Percentiles rank a stretch among this genome's conserved stretches.
These are phyloP conservation scores for Alligator sinensis DNA, from an alignment of 2,113 vertebrate genomes.

Conservation along the genomic window DNA sequence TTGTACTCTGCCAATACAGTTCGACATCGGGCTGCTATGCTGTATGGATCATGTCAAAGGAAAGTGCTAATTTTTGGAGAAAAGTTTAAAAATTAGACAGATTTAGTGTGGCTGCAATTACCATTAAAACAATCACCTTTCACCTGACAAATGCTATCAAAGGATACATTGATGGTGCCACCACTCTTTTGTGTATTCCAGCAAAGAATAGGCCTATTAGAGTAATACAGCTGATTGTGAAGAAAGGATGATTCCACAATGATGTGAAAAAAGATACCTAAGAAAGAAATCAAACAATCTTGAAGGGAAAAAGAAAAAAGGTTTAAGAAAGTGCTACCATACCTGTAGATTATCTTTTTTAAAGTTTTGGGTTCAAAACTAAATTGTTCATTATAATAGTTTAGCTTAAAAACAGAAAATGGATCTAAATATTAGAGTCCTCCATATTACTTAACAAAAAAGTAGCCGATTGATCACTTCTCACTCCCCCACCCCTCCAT, in stretches of 20 bases:
- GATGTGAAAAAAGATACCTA: slow-evolving; percentile 99
- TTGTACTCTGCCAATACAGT: slow-evolving; percentile 98
- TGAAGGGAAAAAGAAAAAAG: not conserved
- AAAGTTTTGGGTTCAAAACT: not conserved
- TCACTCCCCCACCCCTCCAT: not conserved
- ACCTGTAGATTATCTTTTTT: not conserved
- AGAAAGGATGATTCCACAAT: slow-evolving; percentile 98
- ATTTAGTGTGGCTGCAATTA: not conserved
- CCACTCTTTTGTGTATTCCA: slow-evolving; percentile 98
- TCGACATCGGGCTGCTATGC: slow-evolving; percentile 97
- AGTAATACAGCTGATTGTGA: slow-evolving; percentile 98
- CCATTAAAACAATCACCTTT: not conserved
- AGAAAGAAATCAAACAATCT: slow-evolving; percentile 21
- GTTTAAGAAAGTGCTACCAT: not conserved
- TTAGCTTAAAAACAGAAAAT: not conserved
- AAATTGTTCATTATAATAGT: not conserved
- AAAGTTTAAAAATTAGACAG: not conserved
- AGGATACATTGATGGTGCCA: slow-evolving; percentile 99
- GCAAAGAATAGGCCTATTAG: slow-evolving; percentile 98
- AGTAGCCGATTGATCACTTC: not conserved
- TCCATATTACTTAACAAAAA: not conserved
- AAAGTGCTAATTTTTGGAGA: slow-evolving; percentile 12
- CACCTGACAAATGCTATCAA: not conserved
- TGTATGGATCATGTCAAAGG: slow-evolving; percentile 82
- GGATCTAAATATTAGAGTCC: too few relatives aligned